A percentile compares a stretch with the other conserved stretches of the same genome.
phyloP scores from a whole-genome alignment of 2,797 vertebrate genomes.

The Rousettus madagascariensis region DNA sequence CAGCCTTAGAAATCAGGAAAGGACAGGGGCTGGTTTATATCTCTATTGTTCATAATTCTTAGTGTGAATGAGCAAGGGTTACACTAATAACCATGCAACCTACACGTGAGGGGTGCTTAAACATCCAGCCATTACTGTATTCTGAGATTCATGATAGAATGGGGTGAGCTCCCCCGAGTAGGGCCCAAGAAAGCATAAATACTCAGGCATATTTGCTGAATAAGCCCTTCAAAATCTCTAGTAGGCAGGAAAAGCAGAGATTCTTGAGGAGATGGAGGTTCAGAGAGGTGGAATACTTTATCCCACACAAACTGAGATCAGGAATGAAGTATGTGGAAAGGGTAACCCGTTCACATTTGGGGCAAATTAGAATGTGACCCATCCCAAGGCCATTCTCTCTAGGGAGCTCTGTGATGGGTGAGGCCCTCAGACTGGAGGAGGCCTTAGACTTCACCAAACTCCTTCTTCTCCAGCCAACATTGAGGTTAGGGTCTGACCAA shows the following conservation, averaged over 20 bases:
- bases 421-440: background rate
- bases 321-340: background rate
- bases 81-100: background rate
- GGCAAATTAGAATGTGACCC: background rate
- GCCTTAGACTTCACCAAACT: background rate
- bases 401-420: background rate
- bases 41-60: background rate
- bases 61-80: background rate
- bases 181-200: background rate
- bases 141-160: background rate
- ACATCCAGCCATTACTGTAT: background rate
- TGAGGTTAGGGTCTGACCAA: background rate
- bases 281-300: background rate
- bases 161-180: background rate
- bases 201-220: background rate
- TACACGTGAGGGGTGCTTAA: rapidly evolving
- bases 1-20: background rate
- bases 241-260: background rate
- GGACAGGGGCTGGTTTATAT: background rate
- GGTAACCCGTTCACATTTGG: background rate
- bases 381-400: background rate
- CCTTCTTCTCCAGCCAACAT: background rate
- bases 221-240: background rate
- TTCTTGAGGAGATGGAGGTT: background rate
- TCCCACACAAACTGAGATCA: background rate